These are phyloP conservation scores for Mimumesa dahlbomi DNA, from an alignment of 2,888 invertebrate species.

Conservation along the genomic window DNA sequence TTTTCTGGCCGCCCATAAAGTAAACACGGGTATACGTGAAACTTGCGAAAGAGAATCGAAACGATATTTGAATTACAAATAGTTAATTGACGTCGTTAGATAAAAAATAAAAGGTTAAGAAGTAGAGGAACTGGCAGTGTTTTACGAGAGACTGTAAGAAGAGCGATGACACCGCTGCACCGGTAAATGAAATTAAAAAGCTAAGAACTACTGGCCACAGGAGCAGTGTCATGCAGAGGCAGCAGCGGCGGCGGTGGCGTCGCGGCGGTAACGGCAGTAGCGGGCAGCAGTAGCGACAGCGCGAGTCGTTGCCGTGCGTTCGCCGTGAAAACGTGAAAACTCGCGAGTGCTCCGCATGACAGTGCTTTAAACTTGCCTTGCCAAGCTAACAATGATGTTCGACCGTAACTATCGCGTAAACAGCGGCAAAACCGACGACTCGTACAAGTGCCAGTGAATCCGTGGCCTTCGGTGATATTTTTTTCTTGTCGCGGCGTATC, in stretches of 20 bases:
- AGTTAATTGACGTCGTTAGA: too few relatives aligned
- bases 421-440: background rate
- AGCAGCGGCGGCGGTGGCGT: constrained; percentile 23
- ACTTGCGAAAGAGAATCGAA: too few relatives aligned
- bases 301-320: constrained; percentile 40
- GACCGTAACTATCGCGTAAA: constrained; percentile 9
- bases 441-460: constrained; percentile 35
- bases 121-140: too few relatives aligned
- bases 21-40: too few relatives aligned
- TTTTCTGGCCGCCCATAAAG: too few relatives aligned
- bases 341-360: constrained; percentile 51
- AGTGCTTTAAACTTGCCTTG: constrained; percentile 18
- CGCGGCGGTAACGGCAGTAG: constrained; percentile 33
- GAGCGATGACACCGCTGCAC: constrained; percentile 44
- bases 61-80: too few relatives aligned
- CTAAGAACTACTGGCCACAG: constrained; percentile 44
- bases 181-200: background rate
- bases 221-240: constrained; percentile 25
- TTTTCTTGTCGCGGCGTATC: constrained; percentile 24
- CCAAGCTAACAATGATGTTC: constrained; percentile 18
- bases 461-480: constrained; percentile 12
- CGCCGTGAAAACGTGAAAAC: constrained; percentile 40
- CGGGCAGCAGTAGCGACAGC: constrained; percentile 45
- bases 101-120: too few relatives aligned
- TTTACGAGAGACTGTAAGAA: too few relatives aligned